These are phyloP conservation scores for Andrena dorsata DNA, from an alignment of 2,888 invertebrate genomes.

Conservation along the genomic window DNA sequence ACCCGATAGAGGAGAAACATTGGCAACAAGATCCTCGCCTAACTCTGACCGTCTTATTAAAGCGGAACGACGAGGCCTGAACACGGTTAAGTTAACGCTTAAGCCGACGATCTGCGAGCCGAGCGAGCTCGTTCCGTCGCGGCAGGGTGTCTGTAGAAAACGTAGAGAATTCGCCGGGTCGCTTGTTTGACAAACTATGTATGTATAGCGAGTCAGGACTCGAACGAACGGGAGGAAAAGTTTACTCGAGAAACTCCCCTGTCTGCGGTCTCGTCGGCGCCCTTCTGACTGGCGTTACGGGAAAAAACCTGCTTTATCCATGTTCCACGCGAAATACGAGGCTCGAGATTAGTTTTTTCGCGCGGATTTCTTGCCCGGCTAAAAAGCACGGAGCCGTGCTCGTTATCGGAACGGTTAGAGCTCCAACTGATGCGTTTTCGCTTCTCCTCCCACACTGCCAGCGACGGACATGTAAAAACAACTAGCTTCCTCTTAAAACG, in stretches of 20 bases:
- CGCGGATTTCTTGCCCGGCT: neutral
- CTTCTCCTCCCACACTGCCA: neutral
- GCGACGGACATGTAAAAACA: neutral
- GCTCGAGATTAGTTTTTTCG: neutral
- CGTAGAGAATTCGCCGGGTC: neutral
- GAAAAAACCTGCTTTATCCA: neutral
- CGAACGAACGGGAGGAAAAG: neutral
- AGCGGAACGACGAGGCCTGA: neutral
- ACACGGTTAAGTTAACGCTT: too few species aligned
- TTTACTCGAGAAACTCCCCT: neutral
- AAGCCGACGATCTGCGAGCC: too few species aligned
- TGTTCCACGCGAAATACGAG: too few species aligned
- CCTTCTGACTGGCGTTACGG: neutral
- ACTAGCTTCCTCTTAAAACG: neutral
- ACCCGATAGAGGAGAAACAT: slow-evolving; percentile 39
- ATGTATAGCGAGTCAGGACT: neutral
- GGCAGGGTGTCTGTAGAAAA: neutral
- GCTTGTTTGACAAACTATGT: neutral
- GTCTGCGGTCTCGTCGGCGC: neutral
- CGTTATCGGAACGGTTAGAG: neutral
- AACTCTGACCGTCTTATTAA: slow-evolving; percentile 39
- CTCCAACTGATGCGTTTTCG: neutral
- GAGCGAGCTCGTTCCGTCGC: too few species aligned
- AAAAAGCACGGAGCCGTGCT: neutral
- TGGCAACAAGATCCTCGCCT: slow-evolving; percentile 25